Evolutionary conservation across 1,140 invertebrate genomes (phyloP).

Genomic region (Leguminivora glycinivorella): DNA sequence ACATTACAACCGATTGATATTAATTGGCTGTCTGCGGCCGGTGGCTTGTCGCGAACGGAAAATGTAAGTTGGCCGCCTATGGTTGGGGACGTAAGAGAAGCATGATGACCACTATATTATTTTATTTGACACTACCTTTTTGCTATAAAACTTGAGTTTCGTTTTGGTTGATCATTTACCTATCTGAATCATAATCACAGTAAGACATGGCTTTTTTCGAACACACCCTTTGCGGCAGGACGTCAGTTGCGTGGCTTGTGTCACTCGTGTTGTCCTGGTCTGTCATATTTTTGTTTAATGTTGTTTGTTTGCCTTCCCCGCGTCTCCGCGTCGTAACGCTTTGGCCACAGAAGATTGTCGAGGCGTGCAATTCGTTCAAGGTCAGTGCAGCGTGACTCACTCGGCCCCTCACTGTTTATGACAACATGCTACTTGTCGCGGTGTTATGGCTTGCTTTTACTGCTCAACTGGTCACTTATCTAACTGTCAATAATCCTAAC

Average conservation of each 20-base stretch:
- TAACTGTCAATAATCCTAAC: not conserved
- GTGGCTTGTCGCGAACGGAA: conserved; percentile 50
- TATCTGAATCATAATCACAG: conserved; percentile 19
- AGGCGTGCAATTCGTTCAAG: conserved; percentile 94
- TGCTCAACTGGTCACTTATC: not conserved
- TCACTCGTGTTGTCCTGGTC: conserved; percentile 12
- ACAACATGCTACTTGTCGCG: conserved; percentile 8
- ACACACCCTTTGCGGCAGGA: conserved; percentile 4
- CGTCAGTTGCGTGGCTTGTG: conserved; percentile 6
- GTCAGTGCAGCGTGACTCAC: conserved; percentile 80
- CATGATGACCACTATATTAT: conserved; percentile 43
- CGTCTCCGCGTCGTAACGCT: conserved; percentile 62
- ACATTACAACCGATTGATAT: conserved; percentile 63
- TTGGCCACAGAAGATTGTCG: conserved; percentile 90
- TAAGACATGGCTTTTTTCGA: conserved; percentile 17
- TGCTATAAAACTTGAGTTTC: conserved; percentile 25
- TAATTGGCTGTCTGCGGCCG: conserved; percentile 55
- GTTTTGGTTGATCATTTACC: conserved; percentile 10
- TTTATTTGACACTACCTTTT: conserved; percentile 20
- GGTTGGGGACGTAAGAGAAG: conserved; percentile 47
- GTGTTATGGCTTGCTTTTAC: not conserved
- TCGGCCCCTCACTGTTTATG: conserved; percentile 16
- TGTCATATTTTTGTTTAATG: conserved; percentile 46
- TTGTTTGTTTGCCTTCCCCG: conserved; percentile 69
- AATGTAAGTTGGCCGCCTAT: conserved; percentile 66